phyloP scores from a whole-genome alignment of 92 coral and sea anemone genomes.

The Palythoa caribaeorum region DNA sequence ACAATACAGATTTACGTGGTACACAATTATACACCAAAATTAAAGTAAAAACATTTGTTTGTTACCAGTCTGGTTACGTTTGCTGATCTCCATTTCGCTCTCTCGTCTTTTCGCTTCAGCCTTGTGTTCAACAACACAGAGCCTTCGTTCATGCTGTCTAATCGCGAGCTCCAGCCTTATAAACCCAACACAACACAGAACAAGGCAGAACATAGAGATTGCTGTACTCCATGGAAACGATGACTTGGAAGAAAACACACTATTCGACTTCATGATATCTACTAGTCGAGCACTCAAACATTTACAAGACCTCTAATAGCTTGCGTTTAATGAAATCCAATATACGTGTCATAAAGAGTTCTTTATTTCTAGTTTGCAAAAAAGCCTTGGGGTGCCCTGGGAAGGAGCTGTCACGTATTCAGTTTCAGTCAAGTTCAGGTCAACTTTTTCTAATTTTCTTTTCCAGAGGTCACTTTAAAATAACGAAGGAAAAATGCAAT shows the following conservation, averaged over 20 bases:
- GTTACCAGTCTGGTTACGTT: background rate
- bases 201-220: constrained; percentile 11
- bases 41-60: background rate
- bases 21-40: too few species aligned
- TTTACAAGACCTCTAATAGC: background rate
- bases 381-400: too few species aligned
- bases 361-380: too few species aligned
- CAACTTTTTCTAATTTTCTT: too few species aligned
- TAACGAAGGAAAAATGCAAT: too few species aligned
- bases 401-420: too few species aligned
- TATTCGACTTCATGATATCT: constrained; percentile 12
- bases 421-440: too few species aligned
- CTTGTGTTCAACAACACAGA: background rate
- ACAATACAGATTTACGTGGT: background rate
- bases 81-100: background rate
- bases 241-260: background rate
- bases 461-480: too few species aligned
- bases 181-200: constrained; percentile 16
- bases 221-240: constrained; percentile 18
- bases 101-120: background rate
- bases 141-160: constrained; percentile 12
- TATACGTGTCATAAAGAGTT: too few species aligned
- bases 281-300: background rate
- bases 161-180: constrained; percentile 24
- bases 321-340: too few species aligned